Evolutionary conservation across 2,797 vertebrate species (phyloP), one percentile per base, ranked within the genome.

Genomic region (Notolepis coatsorum): DNA sequence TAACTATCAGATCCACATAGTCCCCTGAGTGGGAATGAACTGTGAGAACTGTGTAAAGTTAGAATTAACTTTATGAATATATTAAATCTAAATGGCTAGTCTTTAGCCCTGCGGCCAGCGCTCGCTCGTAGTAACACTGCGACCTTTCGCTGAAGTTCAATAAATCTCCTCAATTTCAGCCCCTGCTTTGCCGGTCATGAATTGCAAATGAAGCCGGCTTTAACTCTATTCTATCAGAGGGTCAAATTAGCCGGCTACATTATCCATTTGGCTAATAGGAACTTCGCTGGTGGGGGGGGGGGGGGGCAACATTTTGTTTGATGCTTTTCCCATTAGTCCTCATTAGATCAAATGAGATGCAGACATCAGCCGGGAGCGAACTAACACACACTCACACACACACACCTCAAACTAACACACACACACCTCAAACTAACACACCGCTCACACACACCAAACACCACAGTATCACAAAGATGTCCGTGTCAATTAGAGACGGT

Each of bases 271-370:
- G 71, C 75, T 73, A 84, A 79, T 57, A 72, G 68, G 72, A 66
- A 69, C 55, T 60, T 61, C 15, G 61, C 75, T 45, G 76, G 73
- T 62, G 73, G 66, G 76, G 73, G 75, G 24, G 70, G 35, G 73
- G 70, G 30, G 50, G 66, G 48, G 48, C n/a, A 51, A 77, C 65
- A 61, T 80, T 87, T 78, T 61, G 73, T 82, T 81, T 65, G 83
- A 79, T 80, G 80, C 78, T 68, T 84, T 86, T 84, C 88, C 89
- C 88, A 92, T 92, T 91, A 91, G 68, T 57, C 70, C 68, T 87
- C 83, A 86, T 89, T 85, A 89, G 75, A 82, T 85, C 83, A 75
- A 89, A 87, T 74, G 75, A 85, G 70, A 82, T 69, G 61, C 84
- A 86, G 89, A 89, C 81, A 84, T 80, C 33, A 8, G 37, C 56